Conservation (phyloP, 2,888 invertebrate genomes). For the Punctoribates punctum region DNA sequence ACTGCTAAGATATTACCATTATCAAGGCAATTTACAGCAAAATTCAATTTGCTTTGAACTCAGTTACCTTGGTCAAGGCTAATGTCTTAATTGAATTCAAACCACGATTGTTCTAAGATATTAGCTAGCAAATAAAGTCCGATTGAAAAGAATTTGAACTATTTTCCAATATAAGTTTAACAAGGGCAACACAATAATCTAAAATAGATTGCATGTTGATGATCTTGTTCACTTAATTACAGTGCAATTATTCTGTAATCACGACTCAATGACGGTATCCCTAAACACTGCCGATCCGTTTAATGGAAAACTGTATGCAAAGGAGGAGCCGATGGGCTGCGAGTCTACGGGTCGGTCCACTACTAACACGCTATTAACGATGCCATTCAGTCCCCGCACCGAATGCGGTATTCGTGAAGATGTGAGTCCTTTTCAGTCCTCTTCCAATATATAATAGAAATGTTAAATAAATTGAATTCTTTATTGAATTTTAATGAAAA, state of each 20-base stretch:
- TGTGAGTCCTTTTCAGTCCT: constrained; percentile 42
- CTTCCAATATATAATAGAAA: neutral
- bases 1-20: no score
- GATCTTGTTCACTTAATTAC: no score
- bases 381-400: constrained; percentile 46
- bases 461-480: constrained; percentile 4
- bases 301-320: constrained; percentile 50
- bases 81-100: no score
- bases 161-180: no score
- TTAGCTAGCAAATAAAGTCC: no score
- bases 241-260: constrained; percentile 51
- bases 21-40: no score
- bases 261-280: constrained; percentile 51
- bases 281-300: constrained; percentile 51
- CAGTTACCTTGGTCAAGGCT: no score
- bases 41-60: no score
- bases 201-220: no score
- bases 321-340: constrained; percentile 49
- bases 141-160: no score
- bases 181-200: no score
- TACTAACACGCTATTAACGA: constrained; percentile 47
- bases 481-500: neutral
- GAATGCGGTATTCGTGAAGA: constrained; percentile 49
- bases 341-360: constrained; percentile 49
- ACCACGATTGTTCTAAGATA: no score